Percentiles rank a stretch among this genome's conserved stretches.
These are phyloP conservation scores for Festucalex cinctus DNA, from an alignment of 2,113 vertebrate genomes.

Conservation along the genomic window DNA sequence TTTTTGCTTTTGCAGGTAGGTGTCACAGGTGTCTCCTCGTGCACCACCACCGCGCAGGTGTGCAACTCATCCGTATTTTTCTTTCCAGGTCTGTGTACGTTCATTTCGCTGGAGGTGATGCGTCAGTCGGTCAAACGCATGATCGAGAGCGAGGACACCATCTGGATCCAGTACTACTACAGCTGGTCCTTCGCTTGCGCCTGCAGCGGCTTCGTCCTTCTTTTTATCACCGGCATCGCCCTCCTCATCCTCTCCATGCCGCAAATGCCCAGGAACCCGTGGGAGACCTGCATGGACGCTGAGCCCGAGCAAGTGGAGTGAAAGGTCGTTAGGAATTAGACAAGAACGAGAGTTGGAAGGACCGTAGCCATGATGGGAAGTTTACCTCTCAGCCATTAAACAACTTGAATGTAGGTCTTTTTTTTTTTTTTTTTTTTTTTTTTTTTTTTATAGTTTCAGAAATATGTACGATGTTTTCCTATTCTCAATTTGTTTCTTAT, in stretches of 20 bases:
- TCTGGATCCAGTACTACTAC: constrained; percentile 87
- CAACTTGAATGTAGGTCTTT: constrained; percentile 13
- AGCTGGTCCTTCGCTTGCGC: constrained; percentile 93
- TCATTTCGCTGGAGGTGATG: constrained; percentile 94
- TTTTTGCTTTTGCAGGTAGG: constrained; percentile 89
- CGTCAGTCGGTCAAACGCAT: constrained; percentile 94
- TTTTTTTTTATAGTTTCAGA: constrained; percentile 9
- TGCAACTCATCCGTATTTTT: background rate
- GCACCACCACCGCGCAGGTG: no score
- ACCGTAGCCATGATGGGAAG: constrained; percentile 11
- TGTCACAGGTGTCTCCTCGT: no score
- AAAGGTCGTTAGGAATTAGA: constrained; percentile 22
- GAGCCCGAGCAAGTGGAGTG: constrained; percentile 80
- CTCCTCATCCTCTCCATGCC: constrained; percentile 92
- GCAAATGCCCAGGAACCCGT: constrained; percentile 93
- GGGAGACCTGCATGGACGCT: constrained; percentile 97
- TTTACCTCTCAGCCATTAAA: constrained; percentile 8
- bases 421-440: no score
- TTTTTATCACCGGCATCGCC: constrained; percentile 82
- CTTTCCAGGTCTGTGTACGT: constrained; percentile 84
- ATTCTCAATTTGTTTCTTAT: background rate
- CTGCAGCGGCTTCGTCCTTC: constrained; percentile 82
- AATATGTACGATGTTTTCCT: background rate
- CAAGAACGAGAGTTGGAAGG: constrained; percentile 12
- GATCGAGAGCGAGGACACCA: constrained; percentile 90